Percentiles rank a stretch among this genome's conserved stretches.
Evolutionary conservation across 2,888 invertebrate genomes (phyloP).

Genomic region (Psococerastis gibbosa): DNA sequence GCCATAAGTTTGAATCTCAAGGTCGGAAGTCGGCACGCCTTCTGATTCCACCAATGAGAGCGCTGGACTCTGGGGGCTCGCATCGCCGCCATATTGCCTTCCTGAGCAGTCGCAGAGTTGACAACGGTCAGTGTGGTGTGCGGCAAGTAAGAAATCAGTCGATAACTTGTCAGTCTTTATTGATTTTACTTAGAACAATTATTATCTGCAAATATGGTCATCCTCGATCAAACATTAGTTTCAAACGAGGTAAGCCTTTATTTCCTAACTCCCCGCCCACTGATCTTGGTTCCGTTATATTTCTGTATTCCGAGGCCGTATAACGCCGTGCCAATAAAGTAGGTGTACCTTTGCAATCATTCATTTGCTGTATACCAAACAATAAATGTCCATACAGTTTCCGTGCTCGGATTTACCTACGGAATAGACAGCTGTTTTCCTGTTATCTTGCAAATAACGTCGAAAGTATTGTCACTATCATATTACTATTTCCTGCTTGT

Average conservation of each 20-base stretch:
- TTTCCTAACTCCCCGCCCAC: too few species aligned
- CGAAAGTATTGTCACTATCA: too few species aligned
- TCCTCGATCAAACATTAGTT: not conserved
- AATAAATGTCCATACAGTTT: too few species aligned
- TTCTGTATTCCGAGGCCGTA: too few species aligned
- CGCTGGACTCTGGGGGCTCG: conserved; percentile 2
- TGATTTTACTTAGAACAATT: not conserved
- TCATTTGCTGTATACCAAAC: too few species aligned
- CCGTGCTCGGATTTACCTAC: too few species aligned
- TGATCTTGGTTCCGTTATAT: too few species aligned
- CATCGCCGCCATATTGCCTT: not conserved
- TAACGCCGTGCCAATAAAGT: too few species aligned
- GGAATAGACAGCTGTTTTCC: too few species aligned
- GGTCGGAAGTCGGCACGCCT: conserved; percentile 6
- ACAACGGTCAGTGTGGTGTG: conserved; percentile 8
- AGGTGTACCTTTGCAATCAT: too few species aligned
- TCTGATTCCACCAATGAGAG: conserved; percentile 3
- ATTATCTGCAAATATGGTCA: not conserved
- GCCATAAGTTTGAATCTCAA: conserved; percentile 2
- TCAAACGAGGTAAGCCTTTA: not conserved
- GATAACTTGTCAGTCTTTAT: not conserved
- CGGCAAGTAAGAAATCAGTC: not conserved
- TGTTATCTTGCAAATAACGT: too few species aligned
- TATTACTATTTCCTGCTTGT: too few species aligned
- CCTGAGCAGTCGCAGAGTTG: not conserved